A percentile compares a stretch with the other conserved stretches of the same genome.
These are phyloP conservation scores for Drosophila crucigera DNA, from an alignment of 2,888 invertebrate species.

Conservation along the genomic window DNA sequence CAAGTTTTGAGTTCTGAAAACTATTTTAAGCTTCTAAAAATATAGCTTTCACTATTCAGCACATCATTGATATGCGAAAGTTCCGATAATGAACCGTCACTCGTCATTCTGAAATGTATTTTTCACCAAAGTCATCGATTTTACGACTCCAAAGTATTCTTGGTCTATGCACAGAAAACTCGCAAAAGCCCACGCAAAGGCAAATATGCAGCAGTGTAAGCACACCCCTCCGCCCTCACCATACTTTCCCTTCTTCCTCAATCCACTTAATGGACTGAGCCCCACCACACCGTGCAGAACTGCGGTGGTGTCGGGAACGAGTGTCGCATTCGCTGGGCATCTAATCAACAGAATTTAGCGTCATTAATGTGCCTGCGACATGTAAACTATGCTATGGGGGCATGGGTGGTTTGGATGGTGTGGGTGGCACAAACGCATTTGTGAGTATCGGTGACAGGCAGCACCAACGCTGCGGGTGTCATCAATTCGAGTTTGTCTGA, in stretches of 20 bases:
- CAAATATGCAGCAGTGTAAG: conserved; percentile 32
- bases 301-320: conserved; percentile 14
- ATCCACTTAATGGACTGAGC: background rate
- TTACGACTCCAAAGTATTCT: conserved; percentile 11
- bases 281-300: background rate
- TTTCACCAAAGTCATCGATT: background rate
- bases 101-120: conserved; percentile 7
- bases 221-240: no score
- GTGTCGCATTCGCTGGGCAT: conserved; percentile 57
- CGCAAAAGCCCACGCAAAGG: conserved; percentile 14
- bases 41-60: background rate
- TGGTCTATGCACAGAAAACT: background rate
- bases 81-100: background rate
- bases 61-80: background rate
- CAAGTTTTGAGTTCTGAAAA: background rate
- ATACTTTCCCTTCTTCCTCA: background rate
- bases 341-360: conserved; percentile 80
- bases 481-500: conserved; percentile 74
- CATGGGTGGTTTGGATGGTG: background rate
- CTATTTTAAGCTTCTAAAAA: background rate
- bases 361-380: conserved; percentile 71
- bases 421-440: conserved; percentile 43
- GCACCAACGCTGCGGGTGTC: conserved; percentile 69
- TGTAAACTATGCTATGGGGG: conserved; percentile 37
- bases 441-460: conserved; percentile 74